Conservation (phyloP, 1,140 invertebrate genomes). For the Drosophila sp. region DNA sequence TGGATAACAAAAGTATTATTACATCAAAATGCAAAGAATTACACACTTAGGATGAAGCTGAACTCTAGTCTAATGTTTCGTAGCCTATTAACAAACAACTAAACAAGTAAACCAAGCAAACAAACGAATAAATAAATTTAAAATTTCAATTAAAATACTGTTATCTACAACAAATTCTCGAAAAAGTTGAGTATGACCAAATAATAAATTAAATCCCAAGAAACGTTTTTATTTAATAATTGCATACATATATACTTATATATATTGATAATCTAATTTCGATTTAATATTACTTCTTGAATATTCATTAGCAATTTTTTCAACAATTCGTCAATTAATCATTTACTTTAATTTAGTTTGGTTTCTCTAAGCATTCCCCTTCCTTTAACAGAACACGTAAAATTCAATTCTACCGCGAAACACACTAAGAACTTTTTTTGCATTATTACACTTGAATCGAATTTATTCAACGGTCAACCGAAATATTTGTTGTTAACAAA, state of each 20-base stretch:
- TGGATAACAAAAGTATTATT: slow-evolving; percentile 45
- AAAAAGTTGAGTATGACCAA: slow-evolving; percentile 78
- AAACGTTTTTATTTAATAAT: neutral
- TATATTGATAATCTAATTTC: slow-evolving; percentile 53
- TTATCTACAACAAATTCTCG: slow-evolving; percentile 62
- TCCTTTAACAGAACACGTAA: slow-evolving; percentile 25
- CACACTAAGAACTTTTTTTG: slow-evolving; percentile 14
- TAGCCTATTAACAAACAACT: slow-evolving; percentile 38
- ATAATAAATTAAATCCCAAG: slow-evolving; percentile 46
- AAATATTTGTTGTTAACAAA: slow-evolving; percentile 52
- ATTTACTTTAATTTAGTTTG: neutral
- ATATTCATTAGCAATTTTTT: neutral
- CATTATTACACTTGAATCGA: neutral
- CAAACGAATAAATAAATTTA: slow-evolving; percentile 29
- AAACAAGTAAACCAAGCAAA: slow-evolving; percentile 35
- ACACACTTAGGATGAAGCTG: slow-evolving; percentile 40
- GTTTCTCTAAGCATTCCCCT: slow-evolving; percentile 43
- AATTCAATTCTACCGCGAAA: slow-evolving; percentile 30
- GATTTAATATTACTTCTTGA: neutral
- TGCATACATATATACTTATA: slow-evolving; percentile 50
- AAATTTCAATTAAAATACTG: slow-evolving; percentile 47
- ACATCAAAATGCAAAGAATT: slow-evolving; percentile 29
- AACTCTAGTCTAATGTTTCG: slow-evolving; percentile 38
- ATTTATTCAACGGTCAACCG: neutral
- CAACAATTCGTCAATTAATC: neutral